phyloP scores from a whole-genome alignment of 2,113 vertebrate genomes.

The Progne subis region DNA sequence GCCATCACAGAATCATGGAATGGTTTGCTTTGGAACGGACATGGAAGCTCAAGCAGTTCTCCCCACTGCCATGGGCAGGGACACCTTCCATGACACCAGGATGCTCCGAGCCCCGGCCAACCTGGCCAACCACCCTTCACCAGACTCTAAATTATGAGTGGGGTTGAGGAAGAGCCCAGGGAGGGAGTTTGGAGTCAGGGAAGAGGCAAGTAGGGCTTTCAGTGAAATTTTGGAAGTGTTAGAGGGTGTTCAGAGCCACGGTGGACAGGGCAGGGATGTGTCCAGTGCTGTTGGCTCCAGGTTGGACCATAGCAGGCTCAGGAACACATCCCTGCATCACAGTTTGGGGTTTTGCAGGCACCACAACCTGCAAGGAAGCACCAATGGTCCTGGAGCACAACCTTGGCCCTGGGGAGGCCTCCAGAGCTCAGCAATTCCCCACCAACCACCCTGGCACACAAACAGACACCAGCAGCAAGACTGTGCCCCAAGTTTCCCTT shows the following conservation, averaged over 20 bases:
- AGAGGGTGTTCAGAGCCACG: not conserved
- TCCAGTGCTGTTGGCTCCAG: not conserved
- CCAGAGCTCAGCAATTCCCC: not conserved
- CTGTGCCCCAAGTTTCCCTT: too few species aligned
- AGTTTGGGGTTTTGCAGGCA: not conserved
- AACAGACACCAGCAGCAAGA: not conserved
- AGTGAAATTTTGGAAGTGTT: not conserved
- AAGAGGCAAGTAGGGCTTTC: not conserved
- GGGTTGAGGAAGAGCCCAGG: not conserved
- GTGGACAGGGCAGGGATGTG: not conserved
- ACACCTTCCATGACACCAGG: not conserved
- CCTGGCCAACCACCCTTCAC: not conserved
- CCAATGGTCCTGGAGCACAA: fast-evolving
- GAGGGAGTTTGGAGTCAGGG: not conserved
- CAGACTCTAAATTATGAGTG: not conserved
- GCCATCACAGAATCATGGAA: not conserved
- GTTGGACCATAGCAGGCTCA: not conserved
- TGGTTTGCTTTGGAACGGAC: not conserved
- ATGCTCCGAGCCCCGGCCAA: not conserved
- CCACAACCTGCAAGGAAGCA: not conserved
- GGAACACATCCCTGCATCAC: not conserved
- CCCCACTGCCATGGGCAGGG: not conserved
- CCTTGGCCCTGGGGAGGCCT: not conserved
- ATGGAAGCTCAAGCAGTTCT: not conserved
- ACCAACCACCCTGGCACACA: not conserved